A percentile compares a stretch with the other conserved stretches of the same genome.
Conservation (phyloP, 1,140 invertebrate species). For the Mesaphorura yosii region DNA sequence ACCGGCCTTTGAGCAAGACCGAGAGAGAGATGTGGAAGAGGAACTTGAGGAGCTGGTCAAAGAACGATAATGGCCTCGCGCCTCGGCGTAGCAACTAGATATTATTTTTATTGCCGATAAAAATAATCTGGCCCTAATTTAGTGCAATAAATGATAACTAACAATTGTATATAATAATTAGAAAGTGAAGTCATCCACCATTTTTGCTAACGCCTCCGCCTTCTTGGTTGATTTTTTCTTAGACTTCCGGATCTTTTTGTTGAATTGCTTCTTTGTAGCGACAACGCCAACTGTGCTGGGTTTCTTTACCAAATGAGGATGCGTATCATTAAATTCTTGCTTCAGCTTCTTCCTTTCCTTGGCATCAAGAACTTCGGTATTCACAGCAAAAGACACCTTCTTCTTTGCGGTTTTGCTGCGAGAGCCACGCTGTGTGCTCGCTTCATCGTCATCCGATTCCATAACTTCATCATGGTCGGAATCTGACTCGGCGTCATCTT, state of each 20-base stretch:
- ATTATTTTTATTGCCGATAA: too few relatives aligned
- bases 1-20: neutral
- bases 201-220: slow-evolving; percentile 15
- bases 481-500: neutral
- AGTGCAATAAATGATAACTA: too few relatives aligned
- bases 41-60: neutral
- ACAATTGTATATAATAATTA: too few relatives aligned
- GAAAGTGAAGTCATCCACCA: slow-evolving; percentile 19
- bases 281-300: slow-evolving; percentile 7
- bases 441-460: neutral
- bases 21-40: neutral
- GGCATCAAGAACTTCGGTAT: slow-evolving; percentile 5
- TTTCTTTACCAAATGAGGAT: too few relatives aligned
- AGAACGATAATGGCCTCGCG: too few relatives aligned
- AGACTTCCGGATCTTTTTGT: slow-evolving; percentile 27
- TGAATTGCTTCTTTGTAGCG: slow-evolving; percentile 20
- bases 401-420: slow-evolving; percentile 7
- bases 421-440: neutral
- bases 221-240: slow-evolving; percentile 26
- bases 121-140: too few relatives aligned
- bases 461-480: neutral
- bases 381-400: slow-evolving; percentile 25
- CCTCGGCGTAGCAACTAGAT: neutral
- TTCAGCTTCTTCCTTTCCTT: slow-evolving; percentile 5
- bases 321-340: slow-evolving; percentile 1